phyloP scores from a whole-genome alignment of 2,888 invertebrate genomes.

The Agrilus mali region DNA sequence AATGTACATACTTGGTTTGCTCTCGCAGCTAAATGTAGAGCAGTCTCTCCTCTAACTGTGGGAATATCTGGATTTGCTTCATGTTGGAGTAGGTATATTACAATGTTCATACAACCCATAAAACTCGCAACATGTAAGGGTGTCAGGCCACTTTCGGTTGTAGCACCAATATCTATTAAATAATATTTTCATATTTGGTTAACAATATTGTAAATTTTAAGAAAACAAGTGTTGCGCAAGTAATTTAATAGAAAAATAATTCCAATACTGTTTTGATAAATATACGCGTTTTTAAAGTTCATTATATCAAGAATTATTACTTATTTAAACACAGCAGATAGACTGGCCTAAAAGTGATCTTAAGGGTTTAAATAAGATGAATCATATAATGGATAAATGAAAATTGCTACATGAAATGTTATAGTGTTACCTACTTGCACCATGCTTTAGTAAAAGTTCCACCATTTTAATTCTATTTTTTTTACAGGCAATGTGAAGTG shows the following conservation, averaged over 20 bases:
- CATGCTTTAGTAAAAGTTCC: conserved; percentile 88
- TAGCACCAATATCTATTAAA: conserved; percentile 47
- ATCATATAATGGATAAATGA: no score
- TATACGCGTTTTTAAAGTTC: no score
- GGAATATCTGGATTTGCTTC: conserved; percentile 89
- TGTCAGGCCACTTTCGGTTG: conserved; percentile 75
- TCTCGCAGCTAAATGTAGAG: conserved; percentile 88
- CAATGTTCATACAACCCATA: conserved; percentile 99
- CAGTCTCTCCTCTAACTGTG: conserved; percentile 93
- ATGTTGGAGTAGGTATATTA: conserved; percentile 86
- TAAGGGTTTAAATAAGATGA: no score
- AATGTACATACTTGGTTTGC: conserved; percentile 63
- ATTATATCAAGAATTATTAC: no score
- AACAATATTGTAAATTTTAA: no score
- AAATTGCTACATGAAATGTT: not conserved
- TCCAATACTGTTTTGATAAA: no score
- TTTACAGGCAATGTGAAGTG: conserved; percentile 96
- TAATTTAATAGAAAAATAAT: no score
- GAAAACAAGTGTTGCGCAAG: no score
- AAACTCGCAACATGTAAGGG: conserved; percentile 96
- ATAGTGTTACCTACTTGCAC: conserved; percentile 52
- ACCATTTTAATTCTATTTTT: conserved; percentile 96
- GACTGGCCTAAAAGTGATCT: no score
- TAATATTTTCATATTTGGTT: not conserved
- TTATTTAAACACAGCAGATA: no score